Evolutionary conservation across 2,113 vertebrate genomes (phyloP).

Genomic region (Hippoglossus stenolepis): DNA sequence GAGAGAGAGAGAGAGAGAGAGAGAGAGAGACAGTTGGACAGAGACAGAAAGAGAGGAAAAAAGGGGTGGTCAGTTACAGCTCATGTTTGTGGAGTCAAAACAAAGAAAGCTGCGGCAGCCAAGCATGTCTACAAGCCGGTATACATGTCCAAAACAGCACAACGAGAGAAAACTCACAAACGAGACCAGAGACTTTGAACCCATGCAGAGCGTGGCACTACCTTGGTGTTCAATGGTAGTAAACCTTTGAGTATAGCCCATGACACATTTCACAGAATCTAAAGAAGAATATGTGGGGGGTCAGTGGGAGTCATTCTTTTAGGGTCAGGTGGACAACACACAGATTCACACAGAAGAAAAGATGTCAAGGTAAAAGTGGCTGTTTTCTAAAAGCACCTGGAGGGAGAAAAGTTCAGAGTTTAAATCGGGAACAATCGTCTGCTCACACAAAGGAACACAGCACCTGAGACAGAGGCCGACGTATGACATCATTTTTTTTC

Average conservation of each 20-base stretch:
- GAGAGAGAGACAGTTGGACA: constrained; percentile 16
- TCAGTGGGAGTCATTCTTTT: constrained; percentile 67
- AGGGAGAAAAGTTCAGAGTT: constrained; percentile 18
- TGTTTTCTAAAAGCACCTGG: constrained; percentile 38
- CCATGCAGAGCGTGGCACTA: constrained; percentile 89
- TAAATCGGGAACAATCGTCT: not conserved
- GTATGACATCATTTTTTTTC: not conserved
- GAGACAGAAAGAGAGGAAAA: constrained; percentile 53
- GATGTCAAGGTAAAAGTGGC: not conserved
- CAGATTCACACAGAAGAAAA: constrained; percentile 35
- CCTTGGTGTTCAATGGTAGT: constrained; percentile 88
- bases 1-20: constrained; percentile 28
- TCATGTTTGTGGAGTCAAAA: constrained; percentile 84
- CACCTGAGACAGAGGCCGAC: constrained; percentile 28
- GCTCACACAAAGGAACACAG: not conserved
- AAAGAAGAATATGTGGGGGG: constrained; percentile 79
- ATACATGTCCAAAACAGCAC: constrained; percentile 83
- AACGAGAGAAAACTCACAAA: constrained; percentile 85
- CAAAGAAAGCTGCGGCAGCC: constrained; percentile 85
- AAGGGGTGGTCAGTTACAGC: constrained; percentile 83
- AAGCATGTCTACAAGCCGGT: constrained; percentile 92
- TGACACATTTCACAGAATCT: constrained; percentile 87
- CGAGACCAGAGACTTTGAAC: constrained; percentile 83
- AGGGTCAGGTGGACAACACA: constrained; percentile 28
- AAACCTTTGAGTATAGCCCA: constrained; percentile 99